phyloP scores from a whole-genome alignment of 2,113 vertebrate species.

The Porphyrio hochstetteri region DNA sequence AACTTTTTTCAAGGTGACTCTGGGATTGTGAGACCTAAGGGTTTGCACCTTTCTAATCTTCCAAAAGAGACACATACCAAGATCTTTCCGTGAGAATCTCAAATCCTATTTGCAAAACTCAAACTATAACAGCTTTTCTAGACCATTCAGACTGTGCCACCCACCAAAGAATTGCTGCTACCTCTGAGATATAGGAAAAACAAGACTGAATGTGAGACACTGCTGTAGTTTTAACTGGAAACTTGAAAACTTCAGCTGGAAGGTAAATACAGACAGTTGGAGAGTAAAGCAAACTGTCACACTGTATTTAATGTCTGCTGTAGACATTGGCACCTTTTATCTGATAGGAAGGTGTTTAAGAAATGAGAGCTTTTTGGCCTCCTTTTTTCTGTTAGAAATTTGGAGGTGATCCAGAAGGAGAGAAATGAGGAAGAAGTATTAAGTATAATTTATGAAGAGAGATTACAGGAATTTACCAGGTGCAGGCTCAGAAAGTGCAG shows the following conservation, averaged over 20 bases:
- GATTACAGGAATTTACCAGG: conserved; percentile 57
- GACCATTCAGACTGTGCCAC: background rate
- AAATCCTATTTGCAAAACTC: background rate
- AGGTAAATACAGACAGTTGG: background rate
- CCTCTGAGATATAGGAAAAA: background rate
- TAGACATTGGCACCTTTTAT: background rate
- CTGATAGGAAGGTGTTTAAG: background rate
- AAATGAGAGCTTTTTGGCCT: conserved; percentile 1
- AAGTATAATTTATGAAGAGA: conserved; percentile 60
- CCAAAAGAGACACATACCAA: background rate
- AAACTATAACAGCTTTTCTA: background rate
- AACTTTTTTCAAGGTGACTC: background rate
- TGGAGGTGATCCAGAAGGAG: conserved; percentile 39
- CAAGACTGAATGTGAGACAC: background rate
- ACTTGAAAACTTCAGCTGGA: background rate
- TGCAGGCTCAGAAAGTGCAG: conserved; percentile 30
- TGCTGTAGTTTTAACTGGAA: background rate
- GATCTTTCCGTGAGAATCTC: background rate
- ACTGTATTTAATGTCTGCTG: background rate
- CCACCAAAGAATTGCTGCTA: background rate
- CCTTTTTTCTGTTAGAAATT: conserved; percentile 34
- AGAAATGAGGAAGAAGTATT: conserved; percentile 26
- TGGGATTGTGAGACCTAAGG: background rate
- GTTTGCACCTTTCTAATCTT: background rate
- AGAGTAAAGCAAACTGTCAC: background rate